Evolutionary conservation across 1,140 invertebrate genomes (phyloP), one percentile per base, ranked within the genome.

Genomic region (Scaptodrosophila lebanonensis): DNA sequence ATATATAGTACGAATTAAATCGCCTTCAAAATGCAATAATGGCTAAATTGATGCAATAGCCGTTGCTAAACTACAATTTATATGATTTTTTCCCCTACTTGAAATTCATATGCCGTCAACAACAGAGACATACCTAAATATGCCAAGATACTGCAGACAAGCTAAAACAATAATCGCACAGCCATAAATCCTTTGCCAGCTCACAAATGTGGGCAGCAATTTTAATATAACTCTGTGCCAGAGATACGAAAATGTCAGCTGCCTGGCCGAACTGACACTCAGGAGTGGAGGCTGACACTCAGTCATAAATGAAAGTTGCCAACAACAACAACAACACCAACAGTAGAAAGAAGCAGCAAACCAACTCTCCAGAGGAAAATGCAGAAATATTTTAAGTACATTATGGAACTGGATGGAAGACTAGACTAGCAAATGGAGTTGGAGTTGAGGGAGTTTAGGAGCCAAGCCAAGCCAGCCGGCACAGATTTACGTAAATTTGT

Each of bases 111-210:
- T 58, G 66, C 65, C 43, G 54, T 7, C 48, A 30, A 12, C 7
- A 9, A 36, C 44, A 61, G 63, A 66, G 50, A 29, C 67, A 51
- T 72, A 67, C 67, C 3, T 25, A 25, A 25, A 25, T 25, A 25
- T 25, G 22, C 22, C 22, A 25, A 25, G 22, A 25, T 25, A 25
- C 68, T 57, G 60, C 36, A 82, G 75, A 79, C 68, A 79, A 79
- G 73, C 8, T 82, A 73, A 79, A 66, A 73, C 73, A 79, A 79
- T 79, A 79, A 77, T 77, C 73, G 79, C 68, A 68, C 60, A 33
- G 49, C 61, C 68, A 77, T 77, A 79, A 79, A 79, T 79, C 63
- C 66, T 68, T 54, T 35, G 20, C 13, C 18, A 5, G 32, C 8
- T 30, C 30, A 42, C 36, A 22, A 45, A 43, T 42, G 51, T 52